These are phyloP conservation scores for Mobula hypostoma DNA, from an alignment of 2,113 vertebrate species.

Conservation along the genomic window DNA sequence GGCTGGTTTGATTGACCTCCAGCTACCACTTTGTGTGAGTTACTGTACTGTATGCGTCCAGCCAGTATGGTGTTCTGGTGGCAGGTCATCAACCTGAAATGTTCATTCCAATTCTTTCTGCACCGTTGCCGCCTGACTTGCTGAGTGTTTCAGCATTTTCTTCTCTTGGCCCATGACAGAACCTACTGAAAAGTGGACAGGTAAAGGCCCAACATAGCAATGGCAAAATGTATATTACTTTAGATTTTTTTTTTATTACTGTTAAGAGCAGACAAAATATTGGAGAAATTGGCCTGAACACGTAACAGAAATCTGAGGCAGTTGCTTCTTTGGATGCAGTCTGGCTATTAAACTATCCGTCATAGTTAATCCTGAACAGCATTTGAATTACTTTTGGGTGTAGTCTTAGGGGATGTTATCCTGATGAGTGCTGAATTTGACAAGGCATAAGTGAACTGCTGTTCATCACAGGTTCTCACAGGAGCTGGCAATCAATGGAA, in stretches of 20 bases:
- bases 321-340: background rate
- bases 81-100: background rate
- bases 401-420: background rate
- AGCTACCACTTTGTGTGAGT: too few relatives aligned
- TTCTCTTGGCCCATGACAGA: background rate
- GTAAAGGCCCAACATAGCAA: background rate
- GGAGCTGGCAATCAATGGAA: background rate
- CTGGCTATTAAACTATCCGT: too few relatives aligned
- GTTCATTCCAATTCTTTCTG: background rate
- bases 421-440: background rate
- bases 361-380: too few relatives aligned
- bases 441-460: background rate
- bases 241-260: background rate
- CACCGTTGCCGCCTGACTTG: background rate
- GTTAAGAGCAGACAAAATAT: background rate
- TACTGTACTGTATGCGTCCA: too few relatives aligned
- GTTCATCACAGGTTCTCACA: background rate
- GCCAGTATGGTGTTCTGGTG: background rate
- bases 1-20: too few relatives aligned
- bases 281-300: background rate
- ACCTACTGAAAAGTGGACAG: background rate
- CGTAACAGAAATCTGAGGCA: background rate
- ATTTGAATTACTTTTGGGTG: too few relatives aligned
- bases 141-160: background rate
- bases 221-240: background rate